Evolutionary conservation across 2,113 vertebrate genomes (phyloP).

Genomic region (Perccottus glenii): DNA sequence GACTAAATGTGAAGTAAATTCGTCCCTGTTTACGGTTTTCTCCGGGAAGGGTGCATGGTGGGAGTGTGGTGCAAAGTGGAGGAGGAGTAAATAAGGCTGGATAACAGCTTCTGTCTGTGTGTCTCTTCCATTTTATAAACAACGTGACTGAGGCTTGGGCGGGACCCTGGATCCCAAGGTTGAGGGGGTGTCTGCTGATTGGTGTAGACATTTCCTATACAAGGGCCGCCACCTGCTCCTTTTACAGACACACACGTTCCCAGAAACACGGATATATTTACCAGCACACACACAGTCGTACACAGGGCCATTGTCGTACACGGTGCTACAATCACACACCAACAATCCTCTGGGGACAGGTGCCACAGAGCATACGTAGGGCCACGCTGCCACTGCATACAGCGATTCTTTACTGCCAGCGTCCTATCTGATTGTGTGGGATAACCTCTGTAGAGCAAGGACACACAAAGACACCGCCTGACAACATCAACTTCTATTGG

Average conservation of each 20-base stretch:
- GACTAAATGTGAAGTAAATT: neutral
- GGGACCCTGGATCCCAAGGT: constrained; percentile 74
- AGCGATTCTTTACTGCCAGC: constrained; percentile 67
- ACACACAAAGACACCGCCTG: constrained; percentile 69
- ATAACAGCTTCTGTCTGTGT: constrained; percentile 76
- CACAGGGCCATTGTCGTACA: constrained; percentile 3
- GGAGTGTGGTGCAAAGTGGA: constrained; percentile 39
- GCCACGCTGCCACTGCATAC: constrained; percentile 52
- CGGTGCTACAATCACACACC: constrained; percentile 21
- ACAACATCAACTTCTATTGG: constrained; percentile 60
- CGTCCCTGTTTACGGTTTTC: constrained; percentile 9
- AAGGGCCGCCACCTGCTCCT: constrained; percentile 63
- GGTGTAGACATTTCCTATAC: constrained; percentile 74
- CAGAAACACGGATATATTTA: neutral
- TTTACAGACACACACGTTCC: neutral
- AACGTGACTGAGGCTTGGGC: constrained; percentile 63
- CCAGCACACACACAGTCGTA: constrained; percentile 16
- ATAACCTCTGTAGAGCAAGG: constrained; percentile 72
- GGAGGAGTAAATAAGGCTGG: constrained; percentile 74
- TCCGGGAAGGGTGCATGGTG: constrained; percentile 10
- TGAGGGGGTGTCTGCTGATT: constrained; percentile 76
- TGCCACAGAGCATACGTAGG: constrained; percentile 60
- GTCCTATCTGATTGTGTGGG: constrained; percentile 65
- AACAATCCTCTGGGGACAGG: constrained; percentile 57
- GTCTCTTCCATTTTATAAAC: constrained; percentile 72